These are phyloP conservation scores for Tragulus kanchil DNA, from an alignment of 2,113 vertebrate species.

Conservation along the genomic window DNA sequence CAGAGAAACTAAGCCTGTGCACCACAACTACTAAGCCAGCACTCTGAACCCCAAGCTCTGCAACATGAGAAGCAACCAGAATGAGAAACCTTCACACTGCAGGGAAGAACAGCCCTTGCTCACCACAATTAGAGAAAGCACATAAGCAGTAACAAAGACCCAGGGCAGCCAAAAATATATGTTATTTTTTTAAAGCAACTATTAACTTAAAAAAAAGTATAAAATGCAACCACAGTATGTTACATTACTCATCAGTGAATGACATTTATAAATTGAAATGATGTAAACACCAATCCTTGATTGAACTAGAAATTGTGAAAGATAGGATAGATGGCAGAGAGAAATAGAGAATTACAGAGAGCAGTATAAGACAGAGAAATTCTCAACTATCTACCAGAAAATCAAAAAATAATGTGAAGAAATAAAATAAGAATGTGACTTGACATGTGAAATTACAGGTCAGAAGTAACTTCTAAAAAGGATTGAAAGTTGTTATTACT, in stretches of 20 bases:
- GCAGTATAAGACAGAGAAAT: not conserved
- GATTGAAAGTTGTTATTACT: constrained; percentile 2
- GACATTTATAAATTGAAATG: constrained; percentile 10
- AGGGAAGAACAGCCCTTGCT: not conserved
- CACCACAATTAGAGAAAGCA: not conserved
- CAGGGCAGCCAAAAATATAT: not conserved
- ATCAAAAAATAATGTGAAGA: not conserved
- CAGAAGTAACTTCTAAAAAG: not conserved
- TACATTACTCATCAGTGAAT: constrained; percentile 2
- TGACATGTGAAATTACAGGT: not conserved
- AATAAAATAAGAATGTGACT: not conserved
- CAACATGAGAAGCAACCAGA: not conserved
- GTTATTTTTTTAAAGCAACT: not conserved
- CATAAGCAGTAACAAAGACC: not conserved
- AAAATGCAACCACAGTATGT: not conserved
- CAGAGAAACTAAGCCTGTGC: not conserved
- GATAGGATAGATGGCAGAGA: not conserved
- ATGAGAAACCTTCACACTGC: fast-evolving
- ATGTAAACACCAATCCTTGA: not conserved
- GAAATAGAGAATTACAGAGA: not conserved
- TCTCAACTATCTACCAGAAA: not conserved
- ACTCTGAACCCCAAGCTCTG: not conserved
- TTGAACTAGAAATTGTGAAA: not conserved
- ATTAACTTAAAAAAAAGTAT: not conserved
- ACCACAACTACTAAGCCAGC: not conserved